Percentiles rank a stretch among this genome's conserved stretches.
phyloP scores from a whole-genome alignment of 2,113 vertebrate species.

The human region GRCh38 chr5:91597501-91598000 shows the following conservation, averaged over 20 bases:
- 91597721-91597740: not conserved
- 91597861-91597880: not conserved
- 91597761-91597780: not conserved
- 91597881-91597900: not conserved
- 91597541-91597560: not conserved
- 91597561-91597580: not conserved
- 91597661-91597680: not conserved
- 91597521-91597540: not conserved
- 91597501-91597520: not conserved
- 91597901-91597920: constrained; percentile 18
- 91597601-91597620: not conserved
- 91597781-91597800: not conserved
- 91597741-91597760: not conserved
- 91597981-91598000: not conserved
- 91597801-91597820: not conserved
- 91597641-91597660: not conserved
- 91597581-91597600: not conserved
- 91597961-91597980: constrained; percentile 26
- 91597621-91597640: not conserved
- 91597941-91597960: not conserved
- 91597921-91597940: not conserved
- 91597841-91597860: not conserved
- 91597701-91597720: not conserved
- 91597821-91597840: not conserved
- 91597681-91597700: not conserved